Conservation (phyloP, 2,113 vertebrate species). For the Columbina picui region DNA sequence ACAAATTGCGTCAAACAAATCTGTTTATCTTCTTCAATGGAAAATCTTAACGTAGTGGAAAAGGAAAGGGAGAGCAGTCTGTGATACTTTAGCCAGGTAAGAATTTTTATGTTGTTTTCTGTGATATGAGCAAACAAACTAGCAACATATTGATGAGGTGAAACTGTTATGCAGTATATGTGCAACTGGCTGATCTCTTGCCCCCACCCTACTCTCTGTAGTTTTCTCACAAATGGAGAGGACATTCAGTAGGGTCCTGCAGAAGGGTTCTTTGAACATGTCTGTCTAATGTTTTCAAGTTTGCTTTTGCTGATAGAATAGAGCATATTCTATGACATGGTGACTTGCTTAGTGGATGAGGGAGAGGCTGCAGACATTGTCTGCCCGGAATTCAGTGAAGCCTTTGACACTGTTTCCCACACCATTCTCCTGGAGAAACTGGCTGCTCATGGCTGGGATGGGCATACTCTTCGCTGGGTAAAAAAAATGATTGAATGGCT, state of each 20-base stretch:
- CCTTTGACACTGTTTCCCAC: no score
- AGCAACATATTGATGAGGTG: background rate
- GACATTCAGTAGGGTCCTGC: background rate
- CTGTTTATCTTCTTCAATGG: background rate
- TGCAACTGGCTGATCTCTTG: background rate
- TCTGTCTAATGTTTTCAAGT: background rate
- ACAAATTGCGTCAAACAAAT: background rate
- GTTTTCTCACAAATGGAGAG: background rate
- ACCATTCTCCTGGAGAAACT: no score
- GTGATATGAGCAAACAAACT: background rate
- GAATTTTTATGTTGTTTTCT: background rate
- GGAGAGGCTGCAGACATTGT: no score
- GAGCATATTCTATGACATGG: background rate
- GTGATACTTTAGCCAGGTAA: background rate
- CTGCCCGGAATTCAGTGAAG: no score
- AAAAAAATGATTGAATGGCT: no score
- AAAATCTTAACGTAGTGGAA: background rate
- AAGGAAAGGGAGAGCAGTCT: background rate
- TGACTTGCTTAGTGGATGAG: no score
- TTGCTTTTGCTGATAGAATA: background rate
- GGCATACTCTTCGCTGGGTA: no score
- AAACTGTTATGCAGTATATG: background rate
- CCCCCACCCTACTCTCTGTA: fast-evolving
- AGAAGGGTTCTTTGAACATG: background rate
- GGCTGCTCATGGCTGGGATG: no score